Evolutionary conservation across 2,797 vertebrate genomes (phyloP).

Genomic region (Caiman crocodilus): DNA sequence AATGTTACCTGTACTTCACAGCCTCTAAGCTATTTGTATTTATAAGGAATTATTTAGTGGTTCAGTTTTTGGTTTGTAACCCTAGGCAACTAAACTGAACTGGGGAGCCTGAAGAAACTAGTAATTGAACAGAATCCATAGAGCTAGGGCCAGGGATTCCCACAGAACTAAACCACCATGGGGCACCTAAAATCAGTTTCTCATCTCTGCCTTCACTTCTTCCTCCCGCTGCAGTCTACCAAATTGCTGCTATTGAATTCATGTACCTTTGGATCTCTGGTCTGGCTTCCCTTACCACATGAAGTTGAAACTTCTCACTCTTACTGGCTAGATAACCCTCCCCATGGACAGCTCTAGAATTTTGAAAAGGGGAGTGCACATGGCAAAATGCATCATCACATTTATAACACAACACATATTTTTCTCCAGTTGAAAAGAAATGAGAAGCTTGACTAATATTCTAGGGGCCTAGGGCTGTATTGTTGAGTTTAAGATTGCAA

Average conservation of each 20-base stretch:
- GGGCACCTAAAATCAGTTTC: neutral
- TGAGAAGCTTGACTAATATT: no score
- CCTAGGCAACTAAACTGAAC: no score
- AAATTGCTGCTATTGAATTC: neutral
- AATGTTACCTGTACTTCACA: neutral
- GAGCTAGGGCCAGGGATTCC: neutral
- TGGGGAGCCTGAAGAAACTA: neutral
- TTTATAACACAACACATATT: no score
- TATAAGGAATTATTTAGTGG: neutral
- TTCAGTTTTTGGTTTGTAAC: neutral
- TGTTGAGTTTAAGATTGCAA: no score
- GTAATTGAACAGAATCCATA: neutral
- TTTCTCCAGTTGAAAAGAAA: no score
- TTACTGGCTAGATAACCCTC: neutral
- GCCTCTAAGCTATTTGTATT: fast-evolving
- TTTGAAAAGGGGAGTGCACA: no score
- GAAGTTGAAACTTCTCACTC: neutral
- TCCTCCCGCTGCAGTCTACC: neutral
- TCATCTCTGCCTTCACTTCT: neutral
- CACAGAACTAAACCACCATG: neutral
- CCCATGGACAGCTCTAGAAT: no score
- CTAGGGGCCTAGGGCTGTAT: no score
- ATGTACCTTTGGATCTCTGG: neutral
- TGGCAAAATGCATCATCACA: no score
- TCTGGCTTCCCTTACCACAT: neutral